phyloP scores from a whole-genome alignment of 2,888 invertebrate genomes.

The Theretra japonica region DNA sequence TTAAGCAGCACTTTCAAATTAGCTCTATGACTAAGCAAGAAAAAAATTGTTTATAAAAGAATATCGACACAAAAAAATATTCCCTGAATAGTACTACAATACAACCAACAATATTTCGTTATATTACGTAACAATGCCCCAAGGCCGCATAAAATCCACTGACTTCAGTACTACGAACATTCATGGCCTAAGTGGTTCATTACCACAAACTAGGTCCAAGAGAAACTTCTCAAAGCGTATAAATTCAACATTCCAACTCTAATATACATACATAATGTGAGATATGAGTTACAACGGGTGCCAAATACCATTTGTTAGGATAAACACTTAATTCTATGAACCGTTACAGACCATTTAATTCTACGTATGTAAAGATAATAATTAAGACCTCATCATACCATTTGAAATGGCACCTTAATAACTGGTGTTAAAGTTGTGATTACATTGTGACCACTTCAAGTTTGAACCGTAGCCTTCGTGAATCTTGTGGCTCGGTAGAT shows the following conservation, averaged over 20 bases:
- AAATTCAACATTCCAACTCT: conserved; percentile 8
- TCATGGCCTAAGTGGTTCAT: conserved; percentile 3
- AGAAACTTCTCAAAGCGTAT: not conserved
- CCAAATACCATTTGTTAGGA: conserved; percentile 41
- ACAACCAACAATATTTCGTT: no score
- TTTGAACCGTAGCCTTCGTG: conserved; percentile 45
- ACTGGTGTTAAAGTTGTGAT: conserved; percentile 33
- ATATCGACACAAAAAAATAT: no score
- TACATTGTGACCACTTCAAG: conserved; percentile 37
- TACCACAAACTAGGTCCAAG: no score
- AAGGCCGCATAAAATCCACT: not conserved
- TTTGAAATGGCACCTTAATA: conserved; percentile 30
- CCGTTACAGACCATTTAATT: conserved; percentile 49
- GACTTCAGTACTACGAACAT: not conserved
- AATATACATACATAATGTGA: conserved; percentile 13
- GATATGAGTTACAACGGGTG: conserved; percentile 20
- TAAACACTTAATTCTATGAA: conserved; percentile 42
- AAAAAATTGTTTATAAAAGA: no score
- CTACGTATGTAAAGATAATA: conserved; percentile 51
- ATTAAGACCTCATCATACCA: conserved; percentile 41
- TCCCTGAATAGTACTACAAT: no score
- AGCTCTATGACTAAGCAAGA: no score
- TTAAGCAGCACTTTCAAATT: no score
- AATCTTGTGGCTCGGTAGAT: conserved; percentile 41
- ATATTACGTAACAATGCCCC: no score